Percentiles rank a stretch among this genome's conserved stretches.
phyloP scores from a whole-genome alignment of 2,888 invertebrate genomes.

The Campopleginae sp. region DNA sequence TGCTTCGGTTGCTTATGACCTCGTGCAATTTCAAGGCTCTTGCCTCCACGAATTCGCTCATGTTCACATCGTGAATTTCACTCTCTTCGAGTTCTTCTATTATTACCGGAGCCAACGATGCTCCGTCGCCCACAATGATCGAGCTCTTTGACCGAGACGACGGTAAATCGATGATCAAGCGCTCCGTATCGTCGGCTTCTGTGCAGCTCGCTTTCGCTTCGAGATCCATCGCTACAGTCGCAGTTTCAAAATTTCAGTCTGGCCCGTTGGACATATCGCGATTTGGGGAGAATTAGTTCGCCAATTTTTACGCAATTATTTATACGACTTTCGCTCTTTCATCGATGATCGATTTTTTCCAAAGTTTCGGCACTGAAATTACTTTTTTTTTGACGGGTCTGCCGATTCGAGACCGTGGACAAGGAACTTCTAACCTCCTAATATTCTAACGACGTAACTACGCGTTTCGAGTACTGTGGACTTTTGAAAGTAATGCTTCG shows the following conservation, averaged over 20 bases:
- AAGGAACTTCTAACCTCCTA: background rate
- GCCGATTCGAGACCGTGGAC: background rate
- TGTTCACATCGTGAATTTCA: conserved; percentile 76
- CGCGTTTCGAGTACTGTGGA: background rate
- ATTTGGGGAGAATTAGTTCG: background rate
- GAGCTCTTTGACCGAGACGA: conserved; percentile 18
- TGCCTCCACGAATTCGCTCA: conserved; percentile 81
- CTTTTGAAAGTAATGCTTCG: background rate
- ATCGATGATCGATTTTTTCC: background rate
- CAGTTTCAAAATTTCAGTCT: background rate
- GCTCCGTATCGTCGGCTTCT: background rate
- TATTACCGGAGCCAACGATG: conserved; percentile 74
- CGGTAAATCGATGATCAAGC: conserved; percentile 41
- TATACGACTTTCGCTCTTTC: background rate
- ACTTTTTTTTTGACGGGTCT: background rate
- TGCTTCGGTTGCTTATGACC: conserved; percentile 69
- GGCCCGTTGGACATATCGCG: background rate
- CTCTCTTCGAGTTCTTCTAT: conserved; percentile 81
- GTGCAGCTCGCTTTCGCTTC: background rate
- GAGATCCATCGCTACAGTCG: conserved; percentile 53
- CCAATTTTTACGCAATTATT: background rate
- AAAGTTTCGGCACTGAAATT: background rate
- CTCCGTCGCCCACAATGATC: conserved; percentile 26
- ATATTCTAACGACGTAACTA: background rate
- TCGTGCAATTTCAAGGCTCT: conserved; percentile 77